A percentile compares a stretch with the other conserved stretches of the same genome.
Evolutionary conservation across 2,888 invertebrate species (phyloP).

Genomic region (Shargacucullia verbasci): DNA sequence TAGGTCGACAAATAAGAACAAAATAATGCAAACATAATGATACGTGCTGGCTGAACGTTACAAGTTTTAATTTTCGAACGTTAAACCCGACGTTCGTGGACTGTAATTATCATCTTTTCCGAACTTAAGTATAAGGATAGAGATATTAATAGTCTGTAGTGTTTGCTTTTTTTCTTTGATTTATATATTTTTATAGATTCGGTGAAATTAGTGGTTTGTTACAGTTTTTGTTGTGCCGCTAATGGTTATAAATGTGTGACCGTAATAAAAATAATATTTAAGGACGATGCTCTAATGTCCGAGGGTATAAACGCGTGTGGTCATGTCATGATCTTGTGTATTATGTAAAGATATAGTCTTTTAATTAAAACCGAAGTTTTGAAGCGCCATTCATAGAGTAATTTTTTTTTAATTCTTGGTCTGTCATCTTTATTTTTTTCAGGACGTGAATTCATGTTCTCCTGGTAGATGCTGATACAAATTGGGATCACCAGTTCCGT

Average conservation of each 20-base stretch:
- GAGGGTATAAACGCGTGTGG: slow-evolving; percentile 49
- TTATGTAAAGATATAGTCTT: no score
- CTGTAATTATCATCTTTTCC: slow-evolving; percentile 85
- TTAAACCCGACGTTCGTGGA: slow-evolving; percentile 75
- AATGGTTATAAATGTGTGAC: slow-evolving; percentile 84
- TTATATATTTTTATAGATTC: slow-evolving; percentile 84
- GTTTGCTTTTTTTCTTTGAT: slow-evolving; percentile 86
- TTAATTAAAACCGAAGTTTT: not conserved
- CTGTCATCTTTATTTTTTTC: not conserved
- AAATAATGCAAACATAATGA: slow-evolving; percentile 87
- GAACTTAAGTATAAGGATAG: slow-evolving; percentile 87
- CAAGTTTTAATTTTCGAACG: slow-evolving; percentile 85
- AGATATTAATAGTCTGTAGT: slow-evolving; percentile 84
- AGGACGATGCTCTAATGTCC: slow-evolving; percentile 31
- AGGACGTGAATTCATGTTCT: not conserved
- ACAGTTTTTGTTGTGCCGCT: slow-evolving; percentile 78
- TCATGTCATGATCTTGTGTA: slow-evolving; percentile 11
- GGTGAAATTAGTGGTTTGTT: slow-evolving; percentile 82
- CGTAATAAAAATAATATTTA: slow-evolving; percentile 58
- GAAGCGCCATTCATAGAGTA: slow-evolving; percentile 6
- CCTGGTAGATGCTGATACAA: no score
- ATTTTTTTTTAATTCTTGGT: not conserved
- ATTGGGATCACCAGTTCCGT: no score
- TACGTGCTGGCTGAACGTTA: slow-evolving; percentile 77
- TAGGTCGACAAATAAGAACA: slow-evolving; percentile 81